Conservation (phyloP, 2,113 vertebrate species). For the Thinocorus orbignyianus region DNA sequence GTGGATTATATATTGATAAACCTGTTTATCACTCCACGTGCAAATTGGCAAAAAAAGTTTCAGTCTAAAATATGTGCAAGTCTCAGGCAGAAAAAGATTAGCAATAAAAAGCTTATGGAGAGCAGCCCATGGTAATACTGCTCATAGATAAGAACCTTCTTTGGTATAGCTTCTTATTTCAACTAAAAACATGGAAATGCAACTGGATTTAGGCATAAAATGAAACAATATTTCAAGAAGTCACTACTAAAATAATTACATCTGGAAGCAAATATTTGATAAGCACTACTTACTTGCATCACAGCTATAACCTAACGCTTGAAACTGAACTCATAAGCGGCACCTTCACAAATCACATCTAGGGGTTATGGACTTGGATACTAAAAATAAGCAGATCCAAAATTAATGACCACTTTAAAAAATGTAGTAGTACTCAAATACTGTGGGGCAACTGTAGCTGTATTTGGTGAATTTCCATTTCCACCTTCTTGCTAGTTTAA, state of each 20-base stretch:
- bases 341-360: not conserved
- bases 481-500: not conserved
- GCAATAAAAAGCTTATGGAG: not conserved
- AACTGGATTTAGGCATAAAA: not conserved
- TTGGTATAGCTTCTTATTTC: not conserved
- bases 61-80: not conserved
- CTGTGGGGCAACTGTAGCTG: not conserved
- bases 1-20: not conserved
- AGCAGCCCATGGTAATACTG: not conserved
- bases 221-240: not conserved
- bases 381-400: not conserved
- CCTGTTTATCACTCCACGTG: not conserved
- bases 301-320: not conserved
- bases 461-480: not conserved
- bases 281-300: not conserved
- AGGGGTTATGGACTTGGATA: not conserved
- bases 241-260: not conserved
- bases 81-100: not conserved
- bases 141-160: not conserved
- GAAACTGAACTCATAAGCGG: not conserved
- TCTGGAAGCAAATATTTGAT: not conserved
- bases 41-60: not conserved
- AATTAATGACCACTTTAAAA: not conserved
- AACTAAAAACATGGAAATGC: not conserved
- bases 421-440: not conserved